These are phyloP conservation scores for Rhamphomyia laevipes DNA, from an alignment of 2,888 invertebrate species.

Conservation along the genomic window DNA sequence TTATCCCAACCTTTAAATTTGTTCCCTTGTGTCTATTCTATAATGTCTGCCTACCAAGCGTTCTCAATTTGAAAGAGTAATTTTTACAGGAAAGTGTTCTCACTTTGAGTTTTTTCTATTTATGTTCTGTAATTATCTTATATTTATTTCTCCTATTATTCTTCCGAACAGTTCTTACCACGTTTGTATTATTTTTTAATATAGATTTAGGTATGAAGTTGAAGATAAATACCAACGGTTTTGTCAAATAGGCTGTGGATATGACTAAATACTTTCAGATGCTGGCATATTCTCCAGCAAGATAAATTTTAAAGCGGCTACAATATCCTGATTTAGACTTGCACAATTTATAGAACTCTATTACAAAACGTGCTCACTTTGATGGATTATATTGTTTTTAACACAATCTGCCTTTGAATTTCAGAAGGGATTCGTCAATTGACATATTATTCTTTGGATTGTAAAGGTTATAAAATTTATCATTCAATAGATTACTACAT, in stretches of 20 bases:
- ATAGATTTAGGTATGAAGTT: slow-evolving; percentile 3
- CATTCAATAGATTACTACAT: background rate
- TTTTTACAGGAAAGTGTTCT: background rate
- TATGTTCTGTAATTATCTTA: background rate
- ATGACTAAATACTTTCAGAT: slow-evolving; percentile 1
- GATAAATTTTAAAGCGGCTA: background rate
- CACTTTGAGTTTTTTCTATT: too few species aligned
- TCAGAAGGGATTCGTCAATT: background rate
- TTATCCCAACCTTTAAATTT: background rate
- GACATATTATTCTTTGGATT: background rate
- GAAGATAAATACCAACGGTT: slow-evolving; percentile 5
- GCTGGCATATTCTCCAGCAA: background rate
- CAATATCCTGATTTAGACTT: slow-evolving; percentile 2
- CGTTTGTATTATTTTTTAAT: slow-evolving; percentile 6
- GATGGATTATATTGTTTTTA: background rate
- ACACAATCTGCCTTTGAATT: background rate
- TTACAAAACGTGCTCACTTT: background rate
- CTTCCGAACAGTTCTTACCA: background rate
- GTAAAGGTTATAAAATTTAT: background rate
- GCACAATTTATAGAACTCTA: slow-evolving; percentile 5
- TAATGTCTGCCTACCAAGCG: too few species aligned
- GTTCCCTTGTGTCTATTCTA: background rate
- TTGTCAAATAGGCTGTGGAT: background rate
- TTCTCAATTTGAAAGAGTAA: slow-evolving; percentile 2
- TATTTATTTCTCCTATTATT: slow-evolving; percentile 6